These are phyloP conservation scores for Fabriciana adippe DNA, from an alignment of 2,888 invertebrate species.

Conservation along the genomic window DNA sequence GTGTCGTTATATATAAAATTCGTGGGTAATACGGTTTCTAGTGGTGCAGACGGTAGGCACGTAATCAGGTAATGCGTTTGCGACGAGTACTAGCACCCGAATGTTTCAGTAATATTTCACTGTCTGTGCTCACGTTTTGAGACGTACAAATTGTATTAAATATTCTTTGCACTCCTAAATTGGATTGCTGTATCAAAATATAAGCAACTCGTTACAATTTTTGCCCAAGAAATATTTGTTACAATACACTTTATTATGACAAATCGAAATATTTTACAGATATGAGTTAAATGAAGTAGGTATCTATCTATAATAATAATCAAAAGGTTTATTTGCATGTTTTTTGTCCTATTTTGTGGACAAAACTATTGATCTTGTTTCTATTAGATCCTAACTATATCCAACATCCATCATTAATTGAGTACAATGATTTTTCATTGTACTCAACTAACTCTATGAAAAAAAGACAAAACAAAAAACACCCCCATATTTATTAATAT, in stretches of 20 bases:
- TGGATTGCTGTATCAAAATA: slow-evolving; percentile 17
- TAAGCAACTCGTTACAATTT: not conserved
- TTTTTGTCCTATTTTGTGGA: no score
- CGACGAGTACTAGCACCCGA: slow-evolving; percentile 50
- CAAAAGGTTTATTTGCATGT: no score
- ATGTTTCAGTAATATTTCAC: slow-evolving; percentile 30
- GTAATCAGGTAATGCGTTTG: slow-evolving; percentile 69
- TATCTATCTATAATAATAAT: no score
- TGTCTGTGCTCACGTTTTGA: slow-evolving; percentile 23
- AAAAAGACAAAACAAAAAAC: no score
- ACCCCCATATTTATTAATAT: no score
- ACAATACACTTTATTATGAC: not conserved
- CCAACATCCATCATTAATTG: no score
- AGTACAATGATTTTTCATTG: no score
- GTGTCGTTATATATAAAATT: slow-evolving; percentile 19
- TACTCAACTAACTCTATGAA: no score
- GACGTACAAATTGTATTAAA: slow-evolving; percentile 53
- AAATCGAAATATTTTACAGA: no score
- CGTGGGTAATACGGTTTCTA: slow-evolving; percentile 28
- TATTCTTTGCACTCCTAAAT: slow-evolving; percentile 19
- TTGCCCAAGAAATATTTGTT: not conserved
- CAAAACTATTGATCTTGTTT: no score
- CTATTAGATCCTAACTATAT: no score
- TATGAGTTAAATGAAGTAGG: no score
- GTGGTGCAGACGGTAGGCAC: slow-evolving; percentile 35